Base-by-base conservation (phyloP, 92 coral and sea anemone genomes). In the Parazoanthus swiftii region DNA sequence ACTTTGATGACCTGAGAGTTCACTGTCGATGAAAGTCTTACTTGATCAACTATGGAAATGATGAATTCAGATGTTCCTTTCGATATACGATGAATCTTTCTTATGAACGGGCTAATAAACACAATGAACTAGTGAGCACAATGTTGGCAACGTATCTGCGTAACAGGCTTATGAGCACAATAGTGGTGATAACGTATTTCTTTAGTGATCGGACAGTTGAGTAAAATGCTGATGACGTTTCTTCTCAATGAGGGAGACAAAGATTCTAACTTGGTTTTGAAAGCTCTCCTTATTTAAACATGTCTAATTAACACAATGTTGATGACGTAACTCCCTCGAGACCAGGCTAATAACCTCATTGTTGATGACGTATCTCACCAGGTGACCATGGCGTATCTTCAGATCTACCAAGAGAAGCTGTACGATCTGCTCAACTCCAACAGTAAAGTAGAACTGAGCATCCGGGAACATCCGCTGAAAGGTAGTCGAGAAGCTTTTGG, bases 301-400 rank as follows among this genome's bases (percentile, higher is more conserved):
- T 25, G 11, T 5, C 51, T 46, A 7, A 44, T 81, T 20, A 9
- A 4, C 51, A 6, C 11, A 54, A 35, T 26, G 16, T 72, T 5
- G 11, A 50, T 16, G 35, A 21, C 13, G 50, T 3, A 39, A 46
- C 15, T 48, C 65, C n/a, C 71, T 36, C 9, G 18, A 54, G 42
- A 56, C 71, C 25, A 23, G 15, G 16, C 63, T 36, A 66, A 78
- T 29, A 15, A 26, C 18, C 36, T 78, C 7, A 21, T 46, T 42
- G 25, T 82, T 26, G 56, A 16, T 80, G n/a, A 38, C 33, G 23
- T 20, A 33, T 70, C 66, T 54, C n/a, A 23, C 21, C 88, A 97
- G 99, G 98, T 97, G 20, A 93, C 99, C 25, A 95, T 97, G 98
- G 94, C 99, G 48, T 97, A 97, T 86, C 95, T 97, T 56, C 99